A percentile compares a stretch with the other conserved stretches of the same genome.
Conservation (phyloP, 2,888 invertebrate species). For the Biston betularia region DNA sequence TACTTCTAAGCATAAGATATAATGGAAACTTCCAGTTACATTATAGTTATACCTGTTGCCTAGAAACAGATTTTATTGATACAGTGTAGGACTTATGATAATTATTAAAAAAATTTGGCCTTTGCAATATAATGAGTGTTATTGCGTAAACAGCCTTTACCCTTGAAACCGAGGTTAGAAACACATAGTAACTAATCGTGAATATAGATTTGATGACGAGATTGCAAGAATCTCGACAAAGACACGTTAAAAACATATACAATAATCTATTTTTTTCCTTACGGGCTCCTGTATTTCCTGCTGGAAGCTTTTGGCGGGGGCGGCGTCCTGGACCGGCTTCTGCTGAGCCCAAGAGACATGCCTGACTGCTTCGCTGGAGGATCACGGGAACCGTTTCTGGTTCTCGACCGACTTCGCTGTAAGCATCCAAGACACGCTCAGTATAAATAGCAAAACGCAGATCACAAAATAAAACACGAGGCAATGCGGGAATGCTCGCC, state of each 20-base stretch:
- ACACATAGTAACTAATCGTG: conserved; percentile 39
- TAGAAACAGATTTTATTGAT: conserved; percentile 4
- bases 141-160: conserved; percentile 67
- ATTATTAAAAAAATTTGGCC: conserved; percentile 18
- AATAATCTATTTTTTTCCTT: conserved; percentile 48
- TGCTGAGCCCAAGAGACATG: conserved; percentile 80
- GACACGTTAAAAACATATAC: background rate
- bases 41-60: background rate
- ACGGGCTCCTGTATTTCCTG: conserved; percentile 84
- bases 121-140: conserved; percentile 50
- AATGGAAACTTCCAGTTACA: background rate
- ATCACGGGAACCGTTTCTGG: conserved; percentile 82
- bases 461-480: conserved; percentile 72
- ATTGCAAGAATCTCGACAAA: background rate
- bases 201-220: conserved; percentile 1
- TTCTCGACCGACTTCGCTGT: conserved; percentile 83
- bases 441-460: conserved; percentile 55
- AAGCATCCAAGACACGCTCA: conserved; percentile 60
- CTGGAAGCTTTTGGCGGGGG: conserved; percentile 80
- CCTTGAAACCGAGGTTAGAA: conserved; percentile 78
- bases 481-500: conserved; percentile 61
- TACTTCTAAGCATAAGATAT: background rate
- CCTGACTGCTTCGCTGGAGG: conserved; percentile 72
- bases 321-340: conserved; percentile 84
- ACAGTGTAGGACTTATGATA: conserved; percentile 3